Conservation (phyloP, 2,113 vertebrate species). For the Malurus cyaneus region DNA sequence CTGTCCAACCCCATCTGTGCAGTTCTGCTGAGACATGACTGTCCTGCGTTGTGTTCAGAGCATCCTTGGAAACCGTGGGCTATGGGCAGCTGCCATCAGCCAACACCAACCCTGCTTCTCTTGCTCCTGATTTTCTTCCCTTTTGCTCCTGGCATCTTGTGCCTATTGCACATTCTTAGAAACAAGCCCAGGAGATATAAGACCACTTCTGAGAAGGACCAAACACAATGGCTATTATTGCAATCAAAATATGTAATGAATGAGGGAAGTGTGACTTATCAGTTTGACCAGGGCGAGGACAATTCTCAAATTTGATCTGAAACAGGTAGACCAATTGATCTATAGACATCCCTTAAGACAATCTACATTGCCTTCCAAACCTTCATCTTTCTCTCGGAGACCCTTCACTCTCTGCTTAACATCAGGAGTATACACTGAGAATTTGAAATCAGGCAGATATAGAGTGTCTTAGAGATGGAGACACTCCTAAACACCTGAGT, state of each 20-base stretch:
- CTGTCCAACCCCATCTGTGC: neutral
- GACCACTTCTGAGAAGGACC: neutral
- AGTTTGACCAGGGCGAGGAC: neutral
- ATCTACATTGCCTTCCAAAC: neutral
- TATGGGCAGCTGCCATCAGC: neutral
- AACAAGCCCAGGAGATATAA: neutral
- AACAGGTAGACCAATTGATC: neutral
- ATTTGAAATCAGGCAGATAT: neutral
- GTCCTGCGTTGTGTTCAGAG: fast-evolving
- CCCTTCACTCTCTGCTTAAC: neutral
- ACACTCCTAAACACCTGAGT: neutral
- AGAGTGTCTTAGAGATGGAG: neutral
- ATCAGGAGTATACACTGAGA: neutral
- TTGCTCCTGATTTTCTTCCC: neutral
- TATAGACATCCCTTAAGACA: neutral
- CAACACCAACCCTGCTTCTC: neutral
- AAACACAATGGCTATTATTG: fast-evolving
- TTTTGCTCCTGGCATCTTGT: neutral
- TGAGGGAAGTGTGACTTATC: neutral
- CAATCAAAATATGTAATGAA: neutral
- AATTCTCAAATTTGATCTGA: neutral
- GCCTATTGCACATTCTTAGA: neutral
- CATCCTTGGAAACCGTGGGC: fast-evolving
- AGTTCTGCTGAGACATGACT: neutral
- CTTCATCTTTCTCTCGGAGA: neutral